Conservation (phyloP, 2,888 invertebrate species). For the Liposcelis brunnea region DNA sequence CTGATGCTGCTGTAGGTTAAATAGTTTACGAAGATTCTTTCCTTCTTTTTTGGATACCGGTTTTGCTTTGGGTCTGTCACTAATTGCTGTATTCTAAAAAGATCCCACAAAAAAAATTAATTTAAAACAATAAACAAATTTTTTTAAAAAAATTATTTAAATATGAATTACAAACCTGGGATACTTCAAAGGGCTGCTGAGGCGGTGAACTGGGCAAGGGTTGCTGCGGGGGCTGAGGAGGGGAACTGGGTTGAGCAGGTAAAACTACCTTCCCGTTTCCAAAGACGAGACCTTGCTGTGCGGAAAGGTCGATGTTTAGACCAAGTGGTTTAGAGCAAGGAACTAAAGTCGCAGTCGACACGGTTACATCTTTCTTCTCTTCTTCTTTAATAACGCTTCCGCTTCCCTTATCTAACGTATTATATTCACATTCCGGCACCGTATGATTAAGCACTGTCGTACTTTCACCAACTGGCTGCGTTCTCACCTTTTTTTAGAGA, state of each 20-base stretch:
- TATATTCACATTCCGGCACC: constrained; percentile 28
- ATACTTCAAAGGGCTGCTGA: constrained; percentile 21
- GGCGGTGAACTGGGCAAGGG: constrained; percentile 12
- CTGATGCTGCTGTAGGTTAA: constrained; percentile 14
- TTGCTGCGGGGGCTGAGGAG: constrained; percentile 8
- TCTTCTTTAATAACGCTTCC: constrained; percentile 16
- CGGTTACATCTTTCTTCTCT: neutral
- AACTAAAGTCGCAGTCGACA: too few species aligned
- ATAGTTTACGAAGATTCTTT: constrained; percentile 45
- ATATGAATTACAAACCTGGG: constrained; percentile 29
- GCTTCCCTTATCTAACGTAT: constrained; percentile 30
- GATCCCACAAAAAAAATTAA: constrained; percentile 2
- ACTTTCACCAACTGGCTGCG: constrained; percentile 25
- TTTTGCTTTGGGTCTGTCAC: constrained; percentile 70
- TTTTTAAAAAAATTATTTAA: constrained; percentile 17
- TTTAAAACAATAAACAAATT: too few species aligned
- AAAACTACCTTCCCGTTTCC: neutral
- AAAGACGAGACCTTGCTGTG: neutral
- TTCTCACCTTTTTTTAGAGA: constrained; percentile 24
- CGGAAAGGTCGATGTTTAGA: too few species aligned
- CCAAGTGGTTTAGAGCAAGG: too few species aligned
- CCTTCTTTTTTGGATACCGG: constrained; percentile 64
- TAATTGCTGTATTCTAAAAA: constrained; percentile 50
- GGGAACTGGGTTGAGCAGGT: constrained; percentile 1
- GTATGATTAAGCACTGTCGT: constrained; percentile 3